Conservation (phyloP, 2,888 invertebrate genomes). For the Aphrophora alni region DNA sequence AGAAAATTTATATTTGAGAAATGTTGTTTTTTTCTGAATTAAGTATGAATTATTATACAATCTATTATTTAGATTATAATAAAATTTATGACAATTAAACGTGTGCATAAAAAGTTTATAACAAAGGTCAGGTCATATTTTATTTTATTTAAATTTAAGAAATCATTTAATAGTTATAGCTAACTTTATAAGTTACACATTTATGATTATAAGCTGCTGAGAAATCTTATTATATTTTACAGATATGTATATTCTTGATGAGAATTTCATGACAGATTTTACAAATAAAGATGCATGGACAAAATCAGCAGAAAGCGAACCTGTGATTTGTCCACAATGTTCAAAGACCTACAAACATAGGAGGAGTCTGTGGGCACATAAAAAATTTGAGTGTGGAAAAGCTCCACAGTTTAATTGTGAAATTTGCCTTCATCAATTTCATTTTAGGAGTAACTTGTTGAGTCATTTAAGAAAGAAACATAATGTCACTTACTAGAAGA, state of each 20-base stretch:
- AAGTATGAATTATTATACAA: too few relatives aligned
- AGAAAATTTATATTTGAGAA: too few relatives aligned
- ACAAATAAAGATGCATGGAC: not conserved
- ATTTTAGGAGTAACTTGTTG: constrained; percentile 38
- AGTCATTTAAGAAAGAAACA: constrained; percentile 33
- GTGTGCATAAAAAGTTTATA: too few relatives aligned
- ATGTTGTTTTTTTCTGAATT: too few relatives aligned
- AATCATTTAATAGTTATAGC: too few relatives aligned
- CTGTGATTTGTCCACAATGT: constrained; percentile 48
- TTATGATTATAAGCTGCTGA: too few relatives aligned
- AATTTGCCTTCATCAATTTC: constrained; percentile 25
- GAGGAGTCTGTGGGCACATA: constrained; percentile 49
- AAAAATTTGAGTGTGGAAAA: constrained; percentile 53
- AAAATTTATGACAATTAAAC: too few relatives aligned
- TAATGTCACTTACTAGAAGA: not conserved
- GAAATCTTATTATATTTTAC: not conserved
- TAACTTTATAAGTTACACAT: too few relatives aligned
- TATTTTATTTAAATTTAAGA: too few relatives aligned
- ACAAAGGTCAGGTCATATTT: too few relatives aligned
- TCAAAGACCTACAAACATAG: constrained; percentile 49
- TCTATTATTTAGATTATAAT: too few relatives aligned
- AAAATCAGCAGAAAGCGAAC: not conserved
- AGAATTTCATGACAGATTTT: not conserved
- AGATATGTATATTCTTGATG: constrained; percentile 2
- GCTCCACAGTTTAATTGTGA: constrained; percentile 42